Evolutionary conservation across 1,140 invertebrate species (phyloP).

Genomic region (Euura lappo): DNA sequence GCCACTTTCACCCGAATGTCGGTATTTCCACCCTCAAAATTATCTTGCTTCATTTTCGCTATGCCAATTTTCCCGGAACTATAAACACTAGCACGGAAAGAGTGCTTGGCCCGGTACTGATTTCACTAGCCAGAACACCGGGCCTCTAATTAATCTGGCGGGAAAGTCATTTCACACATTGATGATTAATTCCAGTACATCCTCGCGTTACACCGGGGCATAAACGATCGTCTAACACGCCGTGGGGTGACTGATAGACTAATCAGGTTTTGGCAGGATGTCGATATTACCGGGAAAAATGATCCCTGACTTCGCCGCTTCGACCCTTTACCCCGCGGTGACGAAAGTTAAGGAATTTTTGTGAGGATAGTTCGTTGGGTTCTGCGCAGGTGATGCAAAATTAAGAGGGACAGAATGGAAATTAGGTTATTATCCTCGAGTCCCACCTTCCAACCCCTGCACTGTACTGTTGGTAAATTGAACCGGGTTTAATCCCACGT

Average conservation of each 20-base stretch:
- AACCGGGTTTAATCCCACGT: not conserved
- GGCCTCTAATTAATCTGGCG: not conserved
- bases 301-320: slow-evolving; percentile 1
- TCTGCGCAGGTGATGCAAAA: no score
- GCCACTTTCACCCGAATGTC: not conserved
- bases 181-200: no score
- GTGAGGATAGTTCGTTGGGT: no score
- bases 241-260: slow-evolving; percentile 15
- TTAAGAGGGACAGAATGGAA: not conserved
- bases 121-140: not conserved
- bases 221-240: not conserved
- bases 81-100: not conserved
- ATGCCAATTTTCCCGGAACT: not conserved
- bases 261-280: slow-evolving; percentile 14
- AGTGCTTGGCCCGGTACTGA: not conserved
- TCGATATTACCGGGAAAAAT: slow-evolving; percentile 23
- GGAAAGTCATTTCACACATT: slow-evolving; percentile 18
- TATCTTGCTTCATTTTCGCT: not conserved
- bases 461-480: not conserved
- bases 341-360: no score
- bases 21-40: not conserved
- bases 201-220: no score
- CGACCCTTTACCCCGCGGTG: not conserved
- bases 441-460: not conserved
- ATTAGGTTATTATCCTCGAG: not conserved